Evolutionary conservation across 1,140 invertebrate genomes (phyloP).

Genomic region (Aphaenogaster floridana): DNA sequence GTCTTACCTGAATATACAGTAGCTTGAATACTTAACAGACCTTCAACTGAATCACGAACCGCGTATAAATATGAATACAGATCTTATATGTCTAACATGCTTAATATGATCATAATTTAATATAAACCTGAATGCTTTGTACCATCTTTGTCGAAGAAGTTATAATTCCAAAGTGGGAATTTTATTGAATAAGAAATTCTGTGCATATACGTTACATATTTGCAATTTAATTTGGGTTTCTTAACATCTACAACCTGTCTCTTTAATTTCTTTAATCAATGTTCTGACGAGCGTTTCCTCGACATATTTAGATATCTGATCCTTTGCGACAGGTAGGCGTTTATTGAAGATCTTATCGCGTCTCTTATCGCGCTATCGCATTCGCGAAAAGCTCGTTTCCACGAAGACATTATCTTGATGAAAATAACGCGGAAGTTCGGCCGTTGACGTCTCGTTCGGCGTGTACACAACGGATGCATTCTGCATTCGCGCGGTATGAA

Average conservation of each 20-base stretch:
- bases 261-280: background rate
- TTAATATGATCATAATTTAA: constrained; percentile 35
- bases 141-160: background rate
- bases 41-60: constrained; percentile 23
- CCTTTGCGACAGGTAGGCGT: background rate
- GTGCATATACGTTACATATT: background rate
- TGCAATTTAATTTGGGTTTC: background rate
- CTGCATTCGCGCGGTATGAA: constrained; percentile 52
- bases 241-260: background rate
- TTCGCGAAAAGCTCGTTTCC: background rate
- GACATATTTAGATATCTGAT: constrained; percentile 6
- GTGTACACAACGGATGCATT: background rate
- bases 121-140: background rate
- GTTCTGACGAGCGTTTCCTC: background rate
- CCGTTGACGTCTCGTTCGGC: background rate
- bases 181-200: background rate
- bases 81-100: background rate
- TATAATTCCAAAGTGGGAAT: background rate
- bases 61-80: constrained; percentile 18
- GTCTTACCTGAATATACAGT: constrained; percentile 31
- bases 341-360: background rate
- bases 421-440: constrained; percentile 18
- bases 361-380: background rate
- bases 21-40: constrained; percentile 45
- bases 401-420: background rate